Conservation (phyloP, 1,140 invertebrate genomes). For the Coelopa frigida region DNA sequence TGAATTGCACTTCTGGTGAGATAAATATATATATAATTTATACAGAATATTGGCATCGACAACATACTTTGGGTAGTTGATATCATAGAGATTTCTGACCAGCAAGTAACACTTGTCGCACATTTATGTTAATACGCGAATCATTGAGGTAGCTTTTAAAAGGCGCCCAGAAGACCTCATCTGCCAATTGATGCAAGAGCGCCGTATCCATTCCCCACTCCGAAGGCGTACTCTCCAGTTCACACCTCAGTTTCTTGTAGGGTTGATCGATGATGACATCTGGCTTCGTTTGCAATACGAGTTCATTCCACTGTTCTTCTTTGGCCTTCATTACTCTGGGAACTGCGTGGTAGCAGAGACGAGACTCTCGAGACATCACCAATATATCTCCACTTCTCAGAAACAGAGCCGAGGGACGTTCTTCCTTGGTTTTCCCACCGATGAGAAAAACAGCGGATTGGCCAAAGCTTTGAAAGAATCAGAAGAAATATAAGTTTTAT, state of each 20-base stretch:
- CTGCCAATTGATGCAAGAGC: slow-evolving; percentile 28
- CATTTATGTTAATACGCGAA: slow-evolving; percentile 69
- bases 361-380: slow-evolving; percentile 71
- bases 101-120: slow-evolving; percentile 55
- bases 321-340: slow-evolving; percentile 61
- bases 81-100: not conserved
- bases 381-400: slow-evolving; percentile 74
- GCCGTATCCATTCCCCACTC: slow-evolving; percentile 12
- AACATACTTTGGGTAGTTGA: too few relatives aligned
- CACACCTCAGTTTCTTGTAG: not conserved
- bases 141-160: slow-evolving; percentile 52
- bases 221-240: not conserved
- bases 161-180: slow-evolving; percentile 48
- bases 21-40: too few relatives aligned
- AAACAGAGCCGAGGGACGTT: slow-evolving; percentile 59
- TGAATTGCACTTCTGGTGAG: too few relatives aligned
- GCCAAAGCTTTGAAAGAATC: slow-evolving; percentile 61
- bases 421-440: slow-evolving; percentile 60
- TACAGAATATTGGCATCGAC: too few relatives aligned
- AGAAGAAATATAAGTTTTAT: not conserved
- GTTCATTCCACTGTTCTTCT: slow-evolving; percentile 47
- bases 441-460: slow-evolving; percentile 80
- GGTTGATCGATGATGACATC: not conserved
- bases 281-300: slow-evolving; percentile 5
- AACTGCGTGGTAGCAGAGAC: slow-evolving; percentile 76